These are phyloP conservation scores for Polyommatus iphigenia DNA, from an alignment of 2,888 invertebrate species.

Conservation along the genomic window DNA sequence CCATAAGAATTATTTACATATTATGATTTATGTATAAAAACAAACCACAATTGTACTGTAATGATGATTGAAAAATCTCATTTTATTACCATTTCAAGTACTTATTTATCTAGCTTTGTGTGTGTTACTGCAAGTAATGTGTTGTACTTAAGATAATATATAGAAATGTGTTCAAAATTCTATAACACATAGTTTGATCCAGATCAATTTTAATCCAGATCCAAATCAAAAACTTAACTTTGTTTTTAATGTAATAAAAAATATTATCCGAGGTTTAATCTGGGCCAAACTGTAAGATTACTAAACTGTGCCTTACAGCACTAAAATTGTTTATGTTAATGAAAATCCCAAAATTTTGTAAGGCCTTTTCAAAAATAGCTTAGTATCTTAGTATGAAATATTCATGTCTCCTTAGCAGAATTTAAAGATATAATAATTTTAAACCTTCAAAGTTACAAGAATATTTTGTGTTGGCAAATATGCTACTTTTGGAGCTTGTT, in stretches of 20 bases:
- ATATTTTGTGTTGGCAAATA: background rate
- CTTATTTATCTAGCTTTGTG: background rate
- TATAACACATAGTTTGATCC: background rate
- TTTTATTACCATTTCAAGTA: background rate
- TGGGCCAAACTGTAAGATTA: background rate
- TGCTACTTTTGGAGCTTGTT: background rate
- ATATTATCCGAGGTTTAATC: background rate
- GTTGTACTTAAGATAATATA: background rate
- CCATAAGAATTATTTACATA: no score
- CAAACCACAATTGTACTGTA: no score
- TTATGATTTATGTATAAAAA: no score
- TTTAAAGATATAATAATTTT: background rate
- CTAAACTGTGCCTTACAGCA: constrained; percentile 7
- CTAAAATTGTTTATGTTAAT: background rate
- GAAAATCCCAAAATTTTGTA: background rate
- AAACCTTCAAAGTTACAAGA: background rate
- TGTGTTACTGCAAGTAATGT: background rate
- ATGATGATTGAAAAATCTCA: background rate
- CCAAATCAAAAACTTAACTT: background rate
- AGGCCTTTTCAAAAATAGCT: background rate
- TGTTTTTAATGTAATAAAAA: background rate
- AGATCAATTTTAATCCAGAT: background rate
- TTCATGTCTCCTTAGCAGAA: background rate
- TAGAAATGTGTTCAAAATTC: background rate
- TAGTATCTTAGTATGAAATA: background rate